Percentiles rank a stretch among this genome's conserved stretches.
phyloP scores from a whole-genome alignment of 2,888 invertebrate species.

The Drosophila prolongata region DNA sequence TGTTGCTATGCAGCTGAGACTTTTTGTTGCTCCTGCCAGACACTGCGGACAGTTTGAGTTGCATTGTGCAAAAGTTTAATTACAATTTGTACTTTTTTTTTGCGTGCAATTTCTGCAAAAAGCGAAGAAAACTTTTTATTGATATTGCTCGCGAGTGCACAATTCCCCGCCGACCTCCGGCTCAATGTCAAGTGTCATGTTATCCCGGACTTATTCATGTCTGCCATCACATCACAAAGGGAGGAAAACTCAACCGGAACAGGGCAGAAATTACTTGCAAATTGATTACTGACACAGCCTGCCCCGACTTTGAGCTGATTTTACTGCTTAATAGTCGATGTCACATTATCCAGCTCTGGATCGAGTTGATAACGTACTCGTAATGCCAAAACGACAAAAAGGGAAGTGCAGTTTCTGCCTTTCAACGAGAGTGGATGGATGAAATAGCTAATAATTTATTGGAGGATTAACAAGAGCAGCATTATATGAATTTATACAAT shows the following conservation, averaged over 20 bases:
- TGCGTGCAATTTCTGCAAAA: slow-evolving; percentile 57
- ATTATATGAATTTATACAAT: too few species aligned
- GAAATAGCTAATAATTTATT: background rate
- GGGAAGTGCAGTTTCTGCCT: background rate
- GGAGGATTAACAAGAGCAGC: background rate
- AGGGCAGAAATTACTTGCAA: slow-evolving; percentile 59
- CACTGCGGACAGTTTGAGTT: slow-evolving; percentile 75
- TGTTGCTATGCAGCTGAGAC: slow-evolving; percentile 69
- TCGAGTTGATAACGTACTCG: slow-evolving; percentile 9
- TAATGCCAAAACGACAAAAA: slow-evolving; percentile 17
- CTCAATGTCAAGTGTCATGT: slow-evolving; percentile 77
- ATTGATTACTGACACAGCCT: slow-evolving; percentile 70
- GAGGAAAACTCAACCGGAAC: slow-evolving; percentile 26
- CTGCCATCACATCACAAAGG: slow-evolving; percentile 41
- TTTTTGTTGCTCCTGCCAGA: slow-evolving; percentile 51
- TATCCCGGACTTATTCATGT: slow-evolving; percentile 62
- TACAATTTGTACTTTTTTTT: slow-evolving; percentile 70
- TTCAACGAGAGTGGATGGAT: background rate
- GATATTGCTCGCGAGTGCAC: slow-evolving; percentile 67
- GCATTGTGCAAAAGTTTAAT: slow-evolving; percentile 73
- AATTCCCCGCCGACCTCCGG: slow-evolving; percentile 23
- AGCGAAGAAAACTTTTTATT: slow-evolving; percentile 72
- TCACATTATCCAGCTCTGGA: slow-evolving; percentile 51
- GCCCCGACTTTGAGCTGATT: slow-evolving; percentile 63
- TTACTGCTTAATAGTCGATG: slow-evolving; percentile 67